Conservation (phyloP, 2,113 vertebrate species). For the Trogon surrucura region DNA sequence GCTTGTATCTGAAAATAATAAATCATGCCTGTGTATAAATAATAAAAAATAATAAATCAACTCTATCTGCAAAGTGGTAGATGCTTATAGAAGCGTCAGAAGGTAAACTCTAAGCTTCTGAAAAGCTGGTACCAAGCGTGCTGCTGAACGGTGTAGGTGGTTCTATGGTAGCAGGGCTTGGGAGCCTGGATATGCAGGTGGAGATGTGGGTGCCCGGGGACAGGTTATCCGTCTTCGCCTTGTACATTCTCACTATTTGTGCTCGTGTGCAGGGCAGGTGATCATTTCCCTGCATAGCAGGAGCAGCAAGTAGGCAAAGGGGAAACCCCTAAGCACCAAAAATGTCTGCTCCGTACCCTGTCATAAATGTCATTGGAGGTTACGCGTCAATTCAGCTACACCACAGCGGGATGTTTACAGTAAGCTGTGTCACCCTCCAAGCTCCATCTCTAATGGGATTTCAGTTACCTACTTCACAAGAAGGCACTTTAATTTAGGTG, state of each 20-base stretch:
- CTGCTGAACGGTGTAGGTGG: background rate
- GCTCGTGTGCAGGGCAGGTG: rapidly evolving
- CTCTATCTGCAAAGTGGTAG: background rate
- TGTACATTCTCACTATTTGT: background rate
- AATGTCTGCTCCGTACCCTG: background rate
- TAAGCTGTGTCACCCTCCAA: background rate
- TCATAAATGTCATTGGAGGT: background rate
- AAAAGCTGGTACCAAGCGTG: background rate
- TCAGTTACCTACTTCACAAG: background rate
- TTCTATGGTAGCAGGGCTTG: background rate
- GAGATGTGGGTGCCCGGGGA: background rate
- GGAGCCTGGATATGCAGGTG: rapidly evolving
- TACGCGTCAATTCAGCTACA: rapidly evolving
- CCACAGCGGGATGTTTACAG: background rate
- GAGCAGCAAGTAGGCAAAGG: background rate
- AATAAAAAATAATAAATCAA: background rate
- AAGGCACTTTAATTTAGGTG: background rate
- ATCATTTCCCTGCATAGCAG: background rate
- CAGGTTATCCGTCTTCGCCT: background rate
- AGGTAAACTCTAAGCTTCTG: background rate
- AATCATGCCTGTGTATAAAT: background rate
- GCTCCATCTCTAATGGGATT: background rate
- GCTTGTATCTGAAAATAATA: background rate
- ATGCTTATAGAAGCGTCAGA: background rate
- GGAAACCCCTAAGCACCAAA: background rate